A percentile compares a stretch with the other conserved stretches of the same genome.
Evolutionary conservation across 2,888 invertebrate species (phyloP).

Genomic region (Euphydryas editha): DNA sequence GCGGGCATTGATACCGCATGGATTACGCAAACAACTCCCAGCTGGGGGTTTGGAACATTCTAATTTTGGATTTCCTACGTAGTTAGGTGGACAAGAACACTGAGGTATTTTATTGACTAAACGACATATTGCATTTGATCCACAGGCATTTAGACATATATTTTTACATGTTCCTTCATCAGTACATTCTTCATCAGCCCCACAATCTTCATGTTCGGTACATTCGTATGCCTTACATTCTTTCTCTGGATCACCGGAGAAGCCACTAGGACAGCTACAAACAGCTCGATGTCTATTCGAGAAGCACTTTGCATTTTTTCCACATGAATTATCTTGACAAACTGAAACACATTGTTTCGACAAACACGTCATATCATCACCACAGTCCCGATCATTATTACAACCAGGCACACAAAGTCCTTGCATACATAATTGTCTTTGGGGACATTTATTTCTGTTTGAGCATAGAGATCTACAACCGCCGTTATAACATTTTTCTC

Average conservation of each 20-base stretch:
- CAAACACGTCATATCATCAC: constrained; percentile 89
- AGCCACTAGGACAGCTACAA: constrained; percentile 94
- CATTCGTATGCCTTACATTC: constrained; percentile 92
- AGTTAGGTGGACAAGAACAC: constrained; percentile 92
- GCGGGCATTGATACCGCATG: constrained; percentile 92
- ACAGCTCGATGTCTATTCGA: constrained; percentile 92
- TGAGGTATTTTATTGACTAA: constrained; percentile 90
- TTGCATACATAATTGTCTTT: constrained; percentile 90
- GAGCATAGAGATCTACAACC: constrained; percentile 90
- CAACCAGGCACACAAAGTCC: constrained; percentile 92
- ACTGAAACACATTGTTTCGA: constrained; percentile 87
- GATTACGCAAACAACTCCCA: constrained; percentile 90
- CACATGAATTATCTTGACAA: constrained; percentile 88
- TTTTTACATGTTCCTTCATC: constrained; percentile 89
- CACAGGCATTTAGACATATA: constrained; percentile 92
- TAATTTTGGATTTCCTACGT: constrained; percentile 90
- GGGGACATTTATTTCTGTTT: constrained; percentile 86
- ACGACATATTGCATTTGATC: constrained; percentile 92
- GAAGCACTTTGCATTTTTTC: constrained; percentile 90
- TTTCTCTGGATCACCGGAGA: constrained; percentile 90
- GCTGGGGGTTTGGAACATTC: constrained; percentile 88
- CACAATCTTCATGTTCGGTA: constrained; percentile 89
- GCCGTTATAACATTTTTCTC: constrained; percentile 89
- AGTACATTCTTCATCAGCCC: constrained; percentile 89
- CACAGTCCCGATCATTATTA: constrained; percentile 90